Percentiles rank a stretch among this genome's conserved stretches.
These are phyloP conservation scores for Nematolebias whitei DNA, from an alignment of 2,113 vertebrate genomes.

Conservation along the genomic window DNA sequence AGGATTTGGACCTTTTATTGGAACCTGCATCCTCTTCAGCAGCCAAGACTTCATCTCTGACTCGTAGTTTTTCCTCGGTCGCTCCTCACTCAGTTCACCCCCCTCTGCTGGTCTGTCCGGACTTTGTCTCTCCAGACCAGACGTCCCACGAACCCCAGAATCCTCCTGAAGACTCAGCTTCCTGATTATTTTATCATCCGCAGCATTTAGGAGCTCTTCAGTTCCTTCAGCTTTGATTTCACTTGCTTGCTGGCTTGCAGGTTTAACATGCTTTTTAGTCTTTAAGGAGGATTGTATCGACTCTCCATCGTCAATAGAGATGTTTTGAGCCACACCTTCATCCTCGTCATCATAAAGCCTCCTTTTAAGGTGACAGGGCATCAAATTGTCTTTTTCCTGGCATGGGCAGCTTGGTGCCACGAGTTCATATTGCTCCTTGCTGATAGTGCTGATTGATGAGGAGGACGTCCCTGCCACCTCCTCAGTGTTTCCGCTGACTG, in stretches of 20 bases:
- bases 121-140: slow-evolving; percentile 57
- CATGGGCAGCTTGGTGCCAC: slow-evolving; percentile 7
- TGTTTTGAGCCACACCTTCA: slow-evolving; percentile 64
- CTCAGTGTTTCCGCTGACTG: slow-evolving; percentile 55
- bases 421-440: slow-evolving; percentile 36
- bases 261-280: slow-evolving; percentile 36
- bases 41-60: slow-evolving; percentile 88
- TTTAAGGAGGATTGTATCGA: slow-evolving; percentile 39
- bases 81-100: slow-evolving; percentile 59
- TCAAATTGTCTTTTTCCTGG: slow-evolving; percentile 5
- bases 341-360: slow-evolving; percentile 67
- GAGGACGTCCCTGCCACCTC: slow-evolving; percentile 32
- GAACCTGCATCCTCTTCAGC: slow-evolving; percentile 92
- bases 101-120: slow-evolving; percentile 61
- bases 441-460: slow-evolving; percentile 9
- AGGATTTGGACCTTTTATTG: slow-evolving; percentile 88
- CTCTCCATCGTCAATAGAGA: slow-evolving; percentile 64
- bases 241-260: slow-evolving; percentile 8
- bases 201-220: slow-evolving; percentile 35
- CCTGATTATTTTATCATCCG: slow-evolving; percentile 13
- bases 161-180: slow-evolving; percentile 57
- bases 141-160: slow-evolving; percentile 53
- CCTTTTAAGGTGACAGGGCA: slow-evolving; percentile 33
- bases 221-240: slow-evolving; percentile 56
- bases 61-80: slow-evolving; percentile 81